Conservation (phyloP, 2,888 invertebrate species). For the Rugalucina vietnamica region DNA sequence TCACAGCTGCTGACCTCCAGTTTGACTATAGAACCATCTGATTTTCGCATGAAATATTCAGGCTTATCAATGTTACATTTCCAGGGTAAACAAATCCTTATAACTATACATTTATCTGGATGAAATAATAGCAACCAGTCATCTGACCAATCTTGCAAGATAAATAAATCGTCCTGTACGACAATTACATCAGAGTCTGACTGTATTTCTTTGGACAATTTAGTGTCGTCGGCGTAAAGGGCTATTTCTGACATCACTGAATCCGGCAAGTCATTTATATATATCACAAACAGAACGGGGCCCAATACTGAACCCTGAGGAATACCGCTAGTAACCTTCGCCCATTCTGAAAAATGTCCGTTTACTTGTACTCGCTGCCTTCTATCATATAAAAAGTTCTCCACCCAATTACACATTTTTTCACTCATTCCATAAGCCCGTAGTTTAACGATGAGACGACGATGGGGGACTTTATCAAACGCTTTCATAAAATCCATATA, state of each 20-base stretch:
- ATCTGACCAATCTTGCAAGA: not conserved
- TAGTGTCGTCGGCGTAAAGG: not conserved
- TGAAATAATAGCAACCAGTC: slow-evolving; percentile 9
- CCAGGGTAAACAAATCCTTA: not conserved
- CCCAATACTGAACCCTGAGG: not conserved
- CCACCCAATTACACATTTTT: not conserved
- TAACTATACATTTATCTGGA: not conserved
- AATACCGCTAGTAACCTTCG: not conserved
- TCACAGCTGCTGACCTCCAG: slow-evolving; percentile 3
- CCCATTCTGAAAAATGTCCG: not conserved
- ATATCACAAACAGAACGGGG: not conserved
- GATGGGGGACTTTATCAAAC: not conserved
- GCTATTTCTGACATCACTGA: not conserved
- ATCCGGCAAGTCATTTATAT: not conserved
- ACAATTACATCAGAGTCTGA: not conserved
- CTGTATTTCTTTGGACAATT: slow-evolving; percentile 2
- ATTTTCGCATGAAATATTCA: not conserved
- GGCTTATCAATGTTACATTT: not conserved
- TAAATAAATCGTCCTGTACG: not conserved
- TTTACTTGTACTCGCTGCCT: not conserved
- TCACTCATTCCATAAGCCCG: not conserved
- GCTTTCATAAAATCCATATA: slow-evolving; percentile 12
- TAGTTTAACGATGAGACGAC: not conserved
- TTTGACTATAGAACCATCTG: not conserved
- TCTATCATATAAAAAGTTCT: not conserved